These are phyloP conservation scores for Dendrocincla tyrannina DNA, from an alignment of 2,797 vertebrate genomes.

Conservation along the genomic window DNA sequence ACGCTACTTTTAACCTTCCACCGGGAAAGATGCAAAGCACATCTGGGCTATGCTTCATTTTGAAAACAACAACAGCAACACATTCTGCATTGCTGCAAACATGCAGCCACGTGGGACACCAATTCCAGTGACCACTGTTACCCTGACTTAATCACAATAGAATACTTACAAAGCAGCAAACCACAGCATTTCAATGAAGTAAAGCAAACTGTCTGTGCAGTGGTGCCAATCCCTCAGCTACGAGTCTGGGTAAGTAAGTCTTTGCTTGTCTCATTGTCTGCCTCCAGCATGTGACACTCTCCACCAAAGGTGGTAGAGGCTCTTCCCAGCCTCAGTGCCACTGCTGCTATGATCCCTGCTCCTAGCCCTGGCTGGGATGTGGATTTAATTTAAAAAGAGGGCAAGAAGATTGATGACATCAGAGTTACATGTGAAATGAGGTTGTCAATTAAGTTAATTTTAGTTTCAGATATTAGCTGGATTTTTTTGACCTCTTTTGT, in stretches of 20 bases:
- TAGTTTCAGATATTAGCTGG: neutral
- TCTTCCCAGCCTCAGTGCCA: neutral
- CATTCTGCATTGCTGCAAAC: neutral
- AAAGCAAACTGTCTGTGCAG: neutral
- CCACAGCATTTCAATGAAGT: neutral
- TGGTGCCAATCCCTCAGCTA: neutral
- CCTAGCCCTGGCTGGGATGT: neutral
- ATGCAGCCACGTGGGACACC: neutral
- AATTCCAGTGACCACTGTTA: neutral
- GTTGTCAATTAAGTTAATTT: neutral
- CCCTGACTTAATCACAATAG: neutral
- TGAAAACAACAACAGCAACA: neutral
- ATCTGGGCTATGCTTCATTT: neutral
- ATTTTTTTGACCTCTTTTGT: neutral
- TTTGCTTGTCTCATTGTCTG: neutral
- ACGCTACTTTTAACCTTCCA: neutral
- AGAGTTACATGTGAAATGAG: neutral
- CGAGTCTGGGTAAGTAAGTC: fast-evolving
- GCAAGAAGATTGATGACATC: neutral
- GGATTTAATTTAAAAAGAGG: neutral
- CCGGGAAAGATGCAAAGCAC: neutral
- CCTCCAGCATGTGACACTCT: neutral
- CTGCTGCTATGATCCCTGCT: neutral
- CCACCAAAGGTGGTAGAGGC: fast-evolving
- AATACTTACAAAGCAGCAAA: neutral